These are phyloP conservation scores for Festucalex cinctus DNA, from an alignment of 2,113 vertebrate species.

Conservation along the genomic window DNA sequence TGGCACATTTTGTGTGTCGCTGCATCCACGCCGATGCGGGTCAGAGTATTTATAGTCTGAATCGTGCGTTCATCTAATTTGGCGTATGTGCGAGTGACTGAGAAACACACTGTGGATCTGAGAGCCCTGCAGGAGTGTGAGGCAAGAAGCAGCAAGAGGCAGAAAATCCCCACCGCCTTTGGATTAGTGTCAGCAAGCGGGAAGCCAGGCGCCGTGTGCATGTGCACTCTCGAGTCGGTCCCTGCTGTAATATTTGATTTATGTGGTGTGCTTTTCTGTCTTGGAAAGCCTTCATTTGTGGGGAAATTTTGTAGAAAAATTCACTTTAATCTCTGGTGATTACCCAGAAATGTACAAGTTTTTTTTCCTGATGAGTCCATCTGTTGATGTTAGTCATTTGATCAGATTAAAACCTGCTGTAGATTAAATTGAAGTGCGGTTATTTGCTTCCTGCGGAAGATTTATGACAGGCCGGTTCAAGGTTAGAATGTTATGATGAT, in stretches of 20 bases:
- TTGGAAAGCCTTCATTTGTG: constrained; percentile 4
- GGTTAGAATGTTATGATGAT: not conserved
- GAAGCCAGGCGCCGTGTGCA: constrained; percentile 50
- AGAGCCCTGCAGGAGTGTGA: constrained; percentile 66
- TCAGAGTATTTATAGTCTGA: constrained; percentile 62
- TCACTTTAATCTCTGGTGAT: not conserved
- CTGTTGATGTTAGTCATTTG: constrained; percentile 13
- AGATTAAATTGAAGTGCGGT: constrained; percentile 14
- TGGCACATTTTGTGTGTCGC: constrained; percentile 25
- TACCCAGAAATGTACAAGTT: not conserved
- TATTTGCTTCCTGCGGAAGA: not conserved
- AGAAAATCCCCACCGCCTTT: constrained; percentile 64
- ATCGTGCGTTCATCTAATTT: constrained; percentile 42
- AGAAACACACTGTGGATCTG: constrained; percentile 55
- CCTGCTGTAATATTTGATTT: constrained; percentile 19
- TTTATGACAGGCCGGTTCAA: not conserved
- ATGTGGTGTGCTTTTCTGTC: constrained; percentile 10
- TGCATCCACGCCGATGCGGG: constrained; percentile 41
- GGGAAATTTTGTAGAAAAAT: not conserved
- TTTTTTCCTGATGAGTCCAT: not conserved
- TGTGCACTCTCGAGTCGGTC: constrained; percentile 34
- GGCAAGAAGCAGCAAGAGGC: constrained; percentile 72
- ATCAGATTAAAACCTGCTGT: constrained; percentile 12
- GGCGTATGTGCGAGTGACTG: constrained; percentile 39
- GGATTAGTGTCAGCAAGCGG: constrained; percentile 70